Evolutionary conservation across 2,113 vertebrate genomes (phyloP), one percentile per base, ranked within the genome.

Genomic region (Taxidea taxus): DNA sequence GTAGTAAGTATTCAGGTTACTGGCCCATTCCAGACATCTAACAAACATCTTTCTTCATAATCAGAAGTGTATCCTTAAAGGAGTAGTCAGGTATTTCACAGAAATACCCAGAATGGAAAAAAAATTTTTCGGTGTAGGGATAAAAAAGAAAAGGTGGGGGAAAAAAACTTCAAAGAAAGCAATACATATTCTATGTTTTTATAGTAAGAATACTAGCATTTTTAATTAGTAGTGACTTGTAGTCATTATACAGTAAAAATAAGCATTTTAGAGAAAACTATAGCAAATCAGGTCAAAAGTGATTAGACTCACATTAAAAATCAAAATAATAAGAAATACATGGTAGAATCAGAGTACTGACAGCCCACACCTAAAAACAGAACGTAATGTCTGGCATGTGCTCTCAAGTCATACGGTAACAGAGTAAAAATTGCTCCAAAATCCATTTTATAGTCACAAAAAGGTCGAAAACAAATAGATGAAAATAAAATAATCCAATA

Each of bases 111-210:
- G 7, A 64, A 34, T 72, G 23, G 62, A 72, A 95, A 96, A 80
- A 95, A 72, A 29, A 4, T 11, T 91, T 92, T 95, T 6, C 82
- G 95, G n/a, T 1, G 49, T 42, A 81, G 9, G 4, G 0, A 93
- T 92, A 77, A 94, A 93, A 70, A 74, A 78, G 0, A 18, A 90
- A 93, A 68, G 21, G 14, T 39, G 1, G 62, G 37, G 58, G 11
- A 60, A 60, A 81, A 20, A 54, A 44, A 83, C 10, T 21, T 91
- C 25, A 74, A 75, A 85, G 39, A 0, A 0, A 92, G 25, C 51
- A 91, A 92, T 11, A 74, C 4, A 90, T 97, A 94, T 10, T 90
- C 3, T 54, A 23, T 13, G 83, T 85, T 96, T 97, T 98, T 83
- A 90, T 72, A 91, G 1, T 0, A 0, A 75, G 78, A 85, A 56